Conservation (phyloP, 2,797 vertebrate genomes). For the Sebastes nivosus region DNA sequence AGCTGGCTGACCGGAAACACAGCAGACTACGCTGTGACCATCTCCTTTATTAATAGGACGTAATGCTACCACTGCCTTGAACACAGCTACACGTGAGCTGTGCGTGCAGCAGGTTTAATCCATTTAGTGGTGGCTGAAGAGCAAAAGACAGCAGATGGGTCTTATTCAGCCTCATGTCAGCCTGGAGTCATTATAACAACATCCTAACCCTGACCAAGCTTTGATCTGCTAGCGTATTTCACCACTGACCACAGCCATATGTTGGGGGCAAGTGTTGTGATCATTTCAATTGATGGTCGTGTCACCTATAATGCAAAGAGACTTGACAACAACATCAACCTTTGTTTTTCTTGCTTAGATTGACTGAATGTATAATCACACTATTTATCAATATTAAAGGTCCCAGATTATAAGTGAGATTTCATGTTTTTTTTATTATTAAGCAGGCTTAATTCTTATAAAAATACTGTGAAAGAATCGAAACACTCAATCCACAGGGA, state of each 20-base stretch:
- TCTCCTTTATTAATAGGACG: slow-evolving; percentile 22
- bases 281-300: background rate
- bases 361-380: background rate
- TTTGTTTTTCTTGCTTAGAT: background rate
- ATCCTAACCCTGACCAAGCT: slow-evolving; percentile 53
- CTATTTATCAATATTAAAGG: no score
- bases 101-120: slow-evolving; percentile 63
- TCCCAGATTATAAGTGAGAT: no score
- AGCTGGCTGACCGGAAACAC: slow-evolving; percentile 56
- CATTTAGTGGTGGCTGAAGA: slow-evolving; percentile 63
- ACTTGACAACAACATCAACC: background rate
- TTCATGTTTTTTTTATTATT: no score
- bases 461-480: no score
- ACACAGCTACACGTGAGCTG: background rate
- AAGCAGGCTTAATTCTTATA: no score
- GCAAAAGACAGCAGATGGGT: slow-evolving; percentile 67
- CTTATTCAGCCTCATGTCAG: slow-evolving; percentile 58
- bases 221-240: slow-evolving; percentile 65
- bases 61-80: slow-evolving; percentile 9
- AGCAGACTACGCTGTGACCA: slow-evolving; percentile 29
- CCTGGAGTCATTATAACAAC: slow-evolving; percentile 43
- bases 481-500: no score
- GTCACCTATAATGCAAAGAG: background rate
- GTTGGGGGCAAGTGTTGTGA: background rate
- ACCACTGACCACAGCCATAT: slow-evolving; percentile 9